Evolutionary conservation across 2,797 vertebrate genomes (phyloP), one percentile per base, ranked within the genome.

Genomic region (Onychomys torridus): DNA sequence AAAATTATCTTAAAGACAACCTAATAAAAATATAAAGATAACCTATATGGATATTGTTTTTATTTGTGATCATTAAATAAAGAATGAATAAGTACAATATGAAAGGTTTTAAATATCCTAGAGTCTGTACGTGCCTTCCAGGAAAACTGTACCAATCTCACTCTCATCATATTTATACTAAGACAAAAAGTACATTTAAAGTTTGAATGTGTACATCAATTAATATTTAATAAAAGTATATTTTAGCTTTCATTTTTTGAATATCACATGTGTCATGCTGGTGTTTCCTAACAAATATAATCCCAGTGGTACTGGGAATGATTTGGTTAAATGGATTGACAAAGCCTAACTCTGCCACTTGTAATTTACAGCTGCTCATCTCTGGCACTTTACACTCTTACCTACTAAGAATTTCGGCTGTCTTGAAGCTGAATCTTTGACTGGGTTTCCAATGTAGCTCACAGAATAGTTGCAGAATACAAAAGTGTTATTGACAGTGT

Each of bases 221-320:
- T 97, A 97, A 73, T 98, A 97, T 97, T 98, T 98, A 97, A 97
- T 98, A 96, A 98, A 93, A 61, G 57, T 92, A 3, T n/a, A 97
- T 98, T 97, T 97, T 98, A 96, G 97, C 97, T 98, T 98, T 93
- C 88, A 97, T 85, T 96, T 91, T 97, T 98, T 97, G 97, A 98
- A 98, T 96, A 97, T 96, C 94, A 79, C 85, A 79, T 87, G 86
- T 59, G 71, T 55, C 87, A 59, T 91, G 67, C 57, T 97, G 21
- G 97, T 96, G 2, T 97, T 84, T 97, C 55, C 86, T 97, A 90
- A 93, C 98, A 96, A 71, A 69, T 94, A 91, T 84, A 93, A 96
- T 98, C 96, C 95, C 97, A 94, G 65, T 90, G 97, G 97, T 97
- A 78, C 95, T 97, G 97, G 96, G 67, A 92, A 89, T 91, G 40